Conservation (phyloP, 1,140 invertebrate species). For the Drosophila insularis region DNA sequence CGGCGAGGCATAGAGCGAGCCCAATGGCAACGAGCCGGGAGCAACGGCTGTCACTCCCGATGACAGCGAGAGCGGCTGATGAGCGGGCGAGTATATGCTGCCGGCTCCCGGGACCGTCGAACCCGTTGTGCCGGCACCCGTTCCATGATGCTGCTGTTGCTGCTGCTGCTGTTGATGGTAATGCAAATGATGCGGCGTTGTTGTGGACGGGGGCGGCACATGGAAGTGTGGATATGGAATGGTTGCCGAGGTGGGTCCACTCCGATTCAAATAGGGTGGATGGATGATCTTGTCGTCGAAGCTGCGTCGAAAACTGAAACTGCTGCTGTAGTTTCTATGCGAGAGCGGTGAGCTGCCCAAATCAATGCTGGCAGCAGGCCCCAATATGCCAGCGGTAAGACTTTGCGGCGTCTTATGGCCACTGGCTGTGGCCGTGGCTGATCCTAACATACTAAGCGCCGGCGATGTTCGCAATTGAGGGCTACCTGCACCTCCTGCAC, state of each 20-base stretch:
- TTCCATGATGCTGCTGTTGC: slow-evolving; percentile 36
- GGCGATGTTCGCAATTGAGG: slow-evolving; percentile 66
- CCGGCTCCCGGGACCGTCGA: slow-evolving; percentile 21
- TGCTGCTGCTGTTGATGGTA: slow-evolving; percentile 33
- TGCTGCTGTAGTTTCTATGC: slow-evolving; percentile 76
- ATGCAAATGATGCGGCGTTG: slow-evolving; percentile 62
- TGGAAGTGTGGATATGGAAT: slow-evolving; percentile 74
- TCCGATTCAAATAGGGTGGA: slow-evolving; percentile 50
- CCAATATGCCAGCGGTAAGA: slow-evolving; percentile 57
- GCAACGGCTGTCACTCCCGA: slow-evolving; percentile 28
- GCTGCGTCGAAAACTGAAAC: slow-evolving; percentile 76
- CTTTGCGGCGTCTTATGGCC: slow-evolving; percentile 30
- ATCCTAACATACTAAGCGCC: slow-evolving; percentile 66
- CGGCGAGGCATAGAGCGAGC: slow-evolving; percentile 50
- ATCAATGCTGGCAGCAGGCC: slow-evolving; percentile 76
- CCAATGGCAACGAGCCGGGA: slow-evolving; percentile 25
- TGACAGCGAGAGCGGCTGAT: slow-evolving; percentile 62
- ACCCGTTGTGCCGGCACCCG: slow-evolving; percentile 13
- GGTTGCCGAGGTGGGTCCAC: slow-evolving; percentile 25
- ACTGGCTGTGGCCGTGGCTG: slow-evolving; percentile 60
- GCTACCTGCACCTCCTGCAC: slow-evolving; percentile 51
- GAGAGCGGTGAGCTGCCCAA: slow-evolving; percentile 74
- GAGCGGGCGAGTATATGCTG: slow-evolving; percentile 33
- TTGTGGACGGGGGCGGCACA: slow-evolving; percentile 37
- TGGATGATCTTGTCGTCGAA: slow-evolving; percentile 80